Evolutionary conservation across 2,113 vertebrate genomes (phyloP).

Genomic region (Pollimyrus isidori): DNA sequence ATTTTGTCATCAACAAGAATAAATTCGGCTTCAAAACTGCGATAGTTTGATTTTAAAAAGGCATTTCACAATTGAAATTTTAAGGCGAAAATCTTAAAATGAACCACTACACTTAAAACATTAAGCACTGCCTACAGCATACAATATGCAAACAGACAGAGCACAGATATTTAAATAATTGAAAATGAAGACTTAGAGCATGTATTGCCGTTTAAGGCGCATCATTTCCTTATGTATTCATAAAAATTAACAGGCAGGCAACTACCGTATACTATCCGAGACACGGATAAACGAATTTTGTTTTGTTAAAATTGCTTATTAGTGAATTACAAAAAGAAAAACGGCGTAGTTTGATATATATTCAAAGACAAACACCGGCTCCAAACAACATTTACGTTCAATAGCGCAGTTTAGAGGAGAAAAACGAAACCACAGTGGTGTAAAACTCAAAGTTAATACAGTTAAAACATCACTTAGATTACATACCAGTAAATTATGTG

Average conservation of each 20-base stretch:
- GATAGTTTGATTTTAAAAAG: background rate
- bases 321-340: background rate
- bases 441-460: background rate
- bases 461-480: background rate
- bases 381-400: background rate
- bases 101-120: background rate
- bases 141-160: background rate
- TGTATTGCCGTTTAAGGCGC: background rate
- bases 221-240: background rate
- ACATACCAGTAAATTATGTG: constrained; percentile 43
- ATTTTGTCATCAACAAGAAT: background rate
- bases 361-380: background rate
- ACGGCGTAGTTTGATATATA: background rate
- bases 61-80: background rate
- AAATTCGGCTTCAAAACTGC: background rate
- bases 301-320: background rate
- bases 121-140: background rate
- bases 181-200: background rate
- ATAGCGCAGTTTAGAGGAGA: background rate
- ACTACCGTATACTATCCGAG: background rate
- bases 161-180: background rate
- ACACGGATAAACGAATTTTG: background rate
- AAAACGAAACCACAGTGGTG: background rate
- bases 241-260: background rate
- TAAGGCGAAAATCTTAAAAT: background rate